Evolutionary conservation across 2,888 invertebrate species (phyloP).

Genomic region (Scelioninae gen. 1): DNA sequence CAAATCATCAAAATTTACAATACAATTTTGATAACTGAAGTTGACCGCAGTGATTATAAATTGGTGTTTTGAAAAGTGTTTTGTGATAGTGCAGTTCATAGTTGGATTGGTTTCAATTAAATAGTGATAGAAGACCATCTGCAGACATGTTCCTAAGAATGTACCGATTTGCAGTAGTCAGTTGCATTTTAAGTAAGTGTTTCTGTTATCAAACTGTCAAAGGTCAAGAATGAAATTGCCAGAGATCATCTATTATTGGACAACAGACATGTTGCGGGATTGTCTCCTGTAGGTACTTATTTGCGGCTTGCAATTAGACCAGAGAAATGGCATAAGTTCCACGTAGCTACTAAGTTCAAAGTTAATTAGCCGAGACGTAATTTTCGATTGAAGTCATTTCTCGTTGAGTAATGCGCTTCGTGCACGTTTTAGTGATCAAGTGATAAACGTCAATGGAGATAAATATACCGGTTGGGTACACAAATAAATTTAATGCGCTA

Average conservation of each 20-base stretch:
- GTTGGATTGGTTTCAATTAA: too few relatives aligned
- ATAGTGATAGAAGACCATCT: neutral
- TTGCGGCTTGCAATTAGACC: slow-evolving; percentile 13
- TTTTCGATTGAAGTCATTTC: neutral
- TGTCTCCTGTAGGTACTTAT: neutral
- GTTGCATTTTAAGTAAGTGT: slow-evolving; percentile 28
- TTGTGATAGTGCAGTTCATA: neutral
- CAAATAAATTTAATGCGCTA: slow-evolving; percentile 17
- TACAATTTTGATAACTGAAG: neutral
- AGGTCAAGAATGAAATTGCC: slow-evolving; percentile 4
- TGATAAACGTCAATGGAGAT: slow-evolving; percentile 1
- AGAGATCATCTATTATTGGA: slow-evolving; percentile 4
- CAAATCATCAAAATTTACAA: too few relatives aligned
- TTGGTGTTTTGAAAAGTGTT: neutral
- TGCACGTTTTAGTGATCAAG: neutral
- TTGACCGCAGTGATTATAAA: neutral
- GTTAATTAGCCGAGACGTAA: slow-evolving; percentile 16
- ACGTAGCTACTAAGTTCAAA: neutral
- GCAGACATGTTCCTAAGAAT: slow-evolving; percentile 21
- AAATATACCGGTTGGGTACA: slow-evolving; percentile 12
- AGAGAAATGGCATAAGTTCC: neutral
- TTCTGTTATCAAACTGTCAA: neutral
- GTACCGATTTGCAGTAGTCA: slow-evolving; percentile 5
- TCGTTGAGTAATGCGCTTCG: neutral
- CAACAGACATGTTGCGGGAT: neutral